Base-by-base conservation (phyloP, 2,888 invertebrate genomes). In the Carpatolechia fugitivella region DNA sequence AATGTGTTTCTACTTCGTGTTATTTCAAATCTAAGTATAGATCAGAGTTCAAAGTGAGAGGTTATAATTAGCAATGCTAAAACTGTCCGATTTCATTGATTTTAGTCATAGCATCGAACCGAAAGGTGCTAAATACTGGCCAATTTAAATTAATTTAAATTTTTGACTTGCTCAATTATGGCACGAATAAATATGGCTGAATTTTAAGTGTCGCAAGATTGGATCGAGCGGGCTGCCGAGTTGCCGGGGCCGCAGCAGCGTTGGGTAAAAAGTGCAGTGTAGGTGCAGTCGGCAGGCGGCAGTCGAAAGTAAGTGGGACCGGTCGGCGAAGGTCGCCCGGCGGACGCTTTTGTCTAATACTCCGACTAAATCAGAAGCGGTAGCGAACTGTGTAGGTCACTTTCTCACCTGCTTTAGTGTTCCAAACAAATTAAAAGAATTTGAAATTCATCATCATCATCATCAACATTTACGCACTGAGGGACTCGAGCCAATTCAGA, bases 241-340 rank as follows among this genome's bases (percentile, higher is more conserved):
- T 6, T 24, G 24, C 24, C 24, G 24, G 24, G 24, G 24, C 24
- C 24, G 24, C 24, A 6, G 24, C 24, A 6, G 24, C 24, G 24
- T 24, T 24, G 47, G 47, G 30, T 47, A 54, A 52, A 52, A 52
- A 44, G 54, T 30, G 16, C 51, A 35, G 56, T 24, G 46, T 33
- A 33, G 47, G 54, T 31, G 52, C 50, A 38, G 46, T 16, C 31
- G 44, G 68, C 65, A 68, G 70, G 73, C 79, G 84, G 80, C 80
- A 80, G 76, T 79, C 85, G 88, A 86, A 86, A 88, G 87, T 86
- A 85, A 86, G 80, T 76, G 82, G 85, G 84, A 89, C 87, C 88
- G 87, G 88, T 88, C 82, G 75, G 63, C 81, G 87, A 87, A 88
- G 88, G 88, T 82, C 88, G 80, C 61, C 85, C 62, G 68, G 78